Percentiles rank a stretch among this genome's conserved stretches.
Evolutionary conservation across 1,140 invertebrate species (phyloP).

Genomic region (Panagrolaimus sp.): DNA sequence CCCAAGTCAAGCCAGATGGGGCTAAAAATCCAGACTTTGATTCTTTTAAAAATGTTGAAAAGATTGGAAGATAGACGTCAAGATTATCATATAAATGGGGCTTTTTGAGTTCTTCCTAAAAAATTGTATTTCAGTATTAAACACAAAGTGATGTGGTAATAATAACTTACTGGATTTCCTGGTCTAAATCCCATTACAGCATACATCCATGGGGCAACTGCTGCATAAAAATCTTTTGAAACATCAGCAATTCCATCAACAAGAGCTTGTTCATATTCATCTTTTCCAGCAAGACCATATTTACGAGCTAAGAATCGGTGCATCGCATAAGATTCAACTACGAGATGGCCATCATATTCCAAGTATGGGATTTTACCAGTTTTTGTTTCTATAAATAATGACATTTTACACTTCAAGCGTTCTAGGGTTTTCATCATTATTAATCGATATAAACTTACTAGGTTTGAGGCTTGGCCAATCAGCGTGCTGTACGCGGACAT

Average conservation of each 20-base stretch:
- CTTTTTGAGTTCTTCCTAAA: not conserved
- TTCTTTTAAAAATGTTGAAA: not conserved
- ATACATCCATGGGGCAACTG: not conserved
- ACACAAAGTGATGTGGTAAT: too few relatives aligned
- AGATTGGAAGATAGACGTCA: constrained; percentile 6
- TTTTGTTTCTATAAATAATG: too few relatives aligned
- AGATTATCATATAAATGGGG: not conserved
- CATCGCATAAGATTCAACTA: not conserved
- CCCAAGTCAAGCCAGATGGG: not conserved
- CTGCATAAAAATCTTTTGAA: constrained; percentile 1
- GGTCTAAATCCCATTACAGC: not conserved
- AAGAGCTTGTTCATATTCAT: not conserved
- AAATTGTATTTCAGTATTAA: too few relatives aligned
- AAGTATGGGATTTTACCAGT: constrained; percentile 6
- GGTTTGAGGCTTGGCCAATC: too few relatives aligned
- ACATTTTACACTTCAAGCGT: too few relatives aligned
- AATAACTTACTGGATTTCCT: not conserved
- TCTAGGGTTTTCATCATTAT: too few relatives aligned
- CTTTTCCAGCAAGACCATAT: not conserved
- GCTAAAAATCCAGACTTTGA: not conserved
- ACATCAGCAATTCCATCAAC: constrained; percentile 2
- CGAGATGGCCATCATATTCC: not conserved
- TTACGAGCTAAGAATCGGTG: not conserved
- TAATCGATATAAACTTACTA: too few relatives aligned
- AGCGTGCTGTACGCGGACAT: too few relatives aligned